Base-by-base conservation (phyloP, 2,888 invertebrate genomes). In the Platypus cylindrus region DNA sequence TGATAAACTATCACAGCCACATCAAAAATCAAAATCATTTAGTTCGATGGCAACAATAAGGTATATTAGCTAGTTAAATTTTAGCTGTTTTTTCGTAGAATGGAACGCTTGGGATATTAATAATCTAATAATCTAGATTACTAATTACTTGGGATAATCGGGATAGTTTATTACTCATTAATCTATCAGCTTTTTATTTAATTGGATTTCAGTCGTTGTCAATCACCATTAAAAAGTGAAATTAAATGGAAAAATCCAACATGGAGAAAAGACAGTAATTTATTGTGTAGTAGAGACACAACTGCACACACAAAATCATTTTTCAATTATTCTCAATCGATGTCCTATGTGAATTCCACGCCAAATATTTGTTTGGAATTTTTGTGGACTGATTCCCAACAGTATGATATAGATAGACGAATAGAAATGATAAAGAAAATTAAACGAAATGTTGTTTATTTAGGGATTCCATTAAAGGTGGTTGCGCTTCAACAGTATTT, bases 321-420 rank as follows among this genome's bases (percentile, higher is more conserved):
- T 34, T 54, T 56, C 31, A 54, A 57, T 29, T 47, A 43, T 35
- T 51, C 55, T 1, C 53, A 56, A 48, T 45, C 49, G 3, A 51
- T 52, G 36, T 49, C 54, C 3, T 46, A 52, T 41, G 43, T 54
- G 20, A 45, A 45, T 29, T 45, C 87, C 16, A 76, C 78, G 47
- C 91, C 93, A 0, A 82, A 85, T 47, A 69, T 91, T 43, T 91
- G 90, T 51, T 65, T 94, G 27, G 91, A 94, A 47, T 81, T 84
- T 53, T 65, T 91, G 9, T 94, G 93, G 93, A 82, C 65, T 38
- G 65, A 44, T 36, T 44, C 50, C 29, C 34, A 38, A 18, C 49
- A 50, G 51, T 52, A 45, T 47, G 48, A 34, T 17, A 12, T 12
- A 11, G 27, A 13, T 27, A 29, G 3, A 5, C 20, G 8, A 8